Conservation (phyloP, 2,113 vertebrate genomes). For the Oreocharis arfaki region DNA sequence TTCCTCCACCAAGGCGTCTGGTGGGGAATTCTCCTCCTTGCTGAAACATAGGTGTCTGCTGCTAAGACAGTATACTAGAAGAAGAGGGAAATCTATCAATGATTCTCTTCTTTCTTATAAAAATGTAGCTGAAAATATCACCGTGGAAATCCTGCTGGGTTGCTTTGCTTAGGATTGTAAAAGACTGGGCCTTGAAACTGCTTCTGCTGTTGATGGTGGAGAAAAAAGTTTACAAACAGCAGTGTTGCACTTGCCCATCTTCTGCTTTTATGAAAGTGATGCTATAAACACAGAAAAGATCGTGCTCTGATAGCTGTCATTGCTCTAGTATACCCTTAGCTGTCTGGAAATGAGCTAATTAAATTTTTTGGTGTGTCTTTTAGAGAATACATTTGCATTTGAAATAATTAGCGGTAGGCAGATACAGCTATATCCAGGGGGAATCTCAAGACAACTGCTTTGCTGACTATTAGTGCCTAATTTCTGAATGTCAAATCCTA, state of each 20-base stretch:
- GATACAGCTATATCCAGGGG: slow-evolving; percentile 84
- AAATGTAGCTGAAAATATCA: not conserved
- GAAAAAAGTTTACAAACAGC: slow-evolving; percentile 27
- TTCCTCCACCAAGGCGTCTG: not conserved
- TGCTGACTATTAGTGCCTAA: slow-evolving; percentile 90
- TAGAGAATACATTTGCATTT: slow-evolving; percentile 86
- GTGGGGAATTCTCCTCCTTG: not conserved
- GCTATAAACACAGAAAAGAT: not conserved
- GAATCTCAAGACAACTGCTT: slow-evolving; percentile 91
- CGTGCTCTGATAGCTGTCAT: not conserved
- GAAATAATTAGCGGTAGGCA: slow-evolving; percentile 92
- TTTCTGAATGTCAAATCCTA: slow-evolving; percentile 92
- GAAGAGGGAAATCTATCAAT: slow-evolving; percentile 36
- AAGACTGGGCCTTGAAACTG: not conserved
- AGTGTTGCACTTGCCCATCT: not conserved
- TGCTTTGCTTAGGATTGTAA: slow-evolving; percentile 20
- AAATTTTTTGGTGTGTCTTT: slow-evolving; percentile 73
- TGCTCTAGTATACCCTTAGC: slow-evolving; percentile 41
- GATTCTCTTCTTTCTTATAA: not conserved
- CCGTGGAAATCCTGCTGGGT: not conserved
- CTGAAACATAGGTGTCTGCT: not conserved
- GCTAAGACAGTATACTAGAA: slow-evolving; percentile 25
- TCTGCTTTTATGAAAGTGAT: not conserved
- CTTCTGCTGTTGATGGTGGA: not conserved
- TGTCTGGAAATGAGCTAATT: slow-evolving; percentile 63